Percentiles rank a stretch among this genome's conserved stretches.
Conservation (phyloP, 1,140 invertebrate species). For the Dendroctonus valens region DNA sequence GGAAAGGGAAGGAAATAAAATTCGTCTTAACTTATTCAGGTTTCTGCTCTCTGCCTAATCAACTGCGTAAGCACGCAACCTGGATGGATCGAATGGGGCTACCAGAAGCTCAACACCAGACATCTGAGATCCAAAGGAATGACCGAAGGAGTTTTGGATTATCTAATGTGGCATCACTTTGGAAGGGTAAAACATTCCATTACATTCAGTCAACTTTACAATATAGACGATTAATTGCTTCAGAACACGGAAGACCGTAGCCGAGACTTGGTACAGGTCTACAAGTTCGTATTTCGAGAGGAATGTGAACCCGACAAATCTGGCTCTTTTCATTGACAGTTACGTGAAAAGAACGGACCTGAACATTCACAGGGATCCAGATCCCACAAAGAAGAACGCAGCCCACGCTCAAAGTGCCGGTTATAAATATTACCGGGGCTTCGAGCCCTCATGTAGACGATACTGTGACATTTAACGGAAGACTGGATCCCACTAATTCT, state of each 20-base stretch:
- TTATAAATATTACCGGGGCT: constrained; percentile 92
- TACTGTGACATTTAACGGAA: constrained; percentile 94
- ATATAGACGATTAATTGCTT: background rate
- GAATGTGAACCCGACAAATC: constrained; percentile 89
- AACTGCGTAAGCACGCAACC: constrained; percentile 92
- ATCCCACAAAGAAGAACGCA: constrained; percentile 65
- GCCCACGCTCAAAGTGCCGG: constrained; percentile 77
- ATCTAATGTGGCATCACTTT: constrained; percentile 99
- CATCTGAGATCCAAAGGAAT: constrained; percentile 86
- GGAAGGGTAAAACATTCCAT: constrained; percentile 54
- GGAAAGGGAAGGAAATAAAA: background rate
- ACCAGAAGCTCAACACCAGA: constrained; percentile 92
- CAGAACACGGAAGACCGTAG: constrained; percentile 89
- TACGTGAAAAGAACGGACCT: constrained; percentile 91
- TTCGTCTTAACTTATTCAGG: constrained; percentile 31
- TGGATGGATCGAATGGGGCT: constrained; percentile 99
- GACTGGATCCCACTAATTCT: constrained; percentile 94
- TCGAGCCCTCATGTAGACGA: constrained; percentile 96
- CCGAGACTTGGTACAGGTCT: constrained; percentile 90
- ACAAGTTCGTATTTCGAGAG: constrained; percentile 91
- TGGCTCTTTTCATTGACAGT: constrained; percentile 93
- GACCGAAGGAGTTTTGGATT: constrained; percentile 95
- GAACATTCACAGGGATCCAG: constrained; percentile 78
- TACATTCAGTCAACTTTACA: background rate
- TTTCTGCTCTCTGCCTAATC: constrained; percentile 87